These are phyloP conservation scores for Andrena fulva DNA, from an alignment of 2,888 invertebrate species.

Conservation along the genomic window DNA sequence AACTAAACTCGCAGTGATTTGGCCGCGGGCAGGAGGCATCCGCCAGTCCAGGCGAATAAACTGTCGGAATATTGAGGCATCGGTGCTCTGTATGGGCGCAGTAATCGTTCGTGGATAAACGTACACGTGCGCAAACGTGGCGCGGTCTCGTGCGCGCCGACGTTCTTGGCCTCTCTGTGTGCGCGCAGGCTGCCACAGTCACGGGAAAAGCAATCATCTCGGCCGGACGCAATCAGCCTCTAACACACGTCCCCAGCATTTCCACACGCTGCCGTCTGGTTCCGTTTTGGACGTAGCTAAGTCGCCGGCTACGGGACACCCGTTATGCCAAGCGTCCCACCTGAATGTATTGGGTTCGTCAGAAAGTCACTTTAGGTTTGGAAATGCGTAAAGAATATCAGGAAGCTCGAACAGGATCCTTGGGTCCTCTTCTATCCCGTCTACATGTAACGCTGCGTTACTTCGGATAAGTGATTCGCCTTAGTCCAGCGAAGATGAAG, in stretches of 20 bases:
- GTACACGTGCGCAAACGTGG: slow-evolving; percentile 62
- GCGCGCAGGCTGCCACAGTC: slow-evolving; percentile 58
- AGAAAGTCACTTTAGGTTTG: neutral
- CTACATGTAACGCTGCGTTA: neutral
- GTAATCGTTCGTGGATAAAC: slow-evolving; percentile 73
- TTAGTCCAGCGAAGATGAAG: no score
- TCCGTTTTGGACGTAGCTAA: slow-evolving; percentile 51
- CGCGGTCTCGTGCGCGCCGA: neutral
- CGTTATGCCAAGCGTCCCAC: slow-evolving; percentile 56
- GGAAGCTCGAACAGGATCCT: no score
- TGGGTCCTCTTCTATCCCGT: no score
- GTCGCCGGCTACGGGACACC: slow-evolving; percentile 64
- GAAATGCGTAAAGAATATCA: no score
- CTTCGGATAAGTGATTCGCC: no score
- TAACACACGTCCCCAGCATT: slow-evolving; percentile 63
- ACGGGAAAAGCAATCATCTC: slow-evolving; percentile 84
- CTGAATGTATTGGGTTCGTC: neutral
- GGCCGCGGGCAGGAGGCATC: slow-evolving; percentile 73
- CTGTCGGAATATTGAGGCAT: slow-evolving; percentile 83
- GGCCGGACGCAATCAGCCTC: slow-evolving; percentile 84
- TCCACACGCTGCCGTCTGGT: slow-evolving; percentile 44
- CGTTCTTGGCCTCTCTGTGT: slow-evolving; percentile 32
- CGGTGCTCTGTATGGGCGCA: slow-evolving; percentile 64
- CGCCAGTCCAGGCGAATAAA: slow-evolving; percentile 81
- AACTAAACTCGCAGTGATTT: slow-evolving; percentile 80